Base-by-base conservation (phyloP, 2,888 invertebrate species). In the Drosophila stalkeri region DNA sequence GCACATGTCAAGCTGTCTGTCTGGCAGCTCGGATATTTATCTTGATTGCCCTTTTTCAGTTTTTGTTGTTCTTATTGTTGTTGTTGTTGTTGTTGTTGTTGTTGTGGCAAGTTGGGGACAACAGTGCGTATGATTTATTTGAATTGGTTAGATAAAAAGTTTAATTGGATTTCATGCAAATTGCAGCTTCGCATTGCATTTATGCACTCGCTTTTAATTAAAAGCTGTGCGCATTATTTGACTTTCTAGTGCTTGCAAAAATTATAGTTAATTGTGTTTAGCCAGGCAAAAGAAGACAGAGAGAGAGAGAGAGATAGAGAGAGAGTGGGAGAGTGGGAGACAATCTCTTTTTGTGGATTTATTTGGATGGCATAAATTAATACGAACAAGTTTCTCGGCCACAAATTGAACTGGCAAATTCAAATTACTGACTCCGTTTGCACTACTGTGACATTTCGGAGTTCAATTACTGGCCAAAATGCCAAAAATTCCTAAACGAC, bases 161-260 rank as follows among this genome's bases (percentile, higher is more conserved):
- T 89, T 77, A 85, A 85, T 85, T 89, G 88, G 88, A 81, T 89
- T 89, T 61, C 82, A 84, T 75, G 85, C 74, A 89, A 89, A 76
- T 84, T 72, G 63, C 51, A 57, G 44, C 23, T 51, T 2, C 39
- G 65, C 59, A 51, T 49, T 64, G 41, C 62, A 72, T 72, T 81
- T 59, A 66, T 72, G 71, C 83, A 76, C 74, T 89, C 79, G 70
- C 62, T 79, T 85, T 89, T 87, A 87, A 87, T 85, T 86, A 89
- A 77, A 76, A 63, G 27, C 56, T 33, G 51, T 6, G 27, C 52
- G 49, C 57, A 56, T 56, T 64, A 69, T 66, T 75, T 77, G 59
- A 66, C 51, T 72, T 71, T 20, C 11, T 33, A 52, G 35, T 39
- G 7, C 39, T 55, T 41, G 37, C 31, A 27, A 55, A 55, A 39